Base-by-base conservation (phyloP, 2,888 invertebrate genomes). In the Chaetogeoica ovagalla region DNA sequence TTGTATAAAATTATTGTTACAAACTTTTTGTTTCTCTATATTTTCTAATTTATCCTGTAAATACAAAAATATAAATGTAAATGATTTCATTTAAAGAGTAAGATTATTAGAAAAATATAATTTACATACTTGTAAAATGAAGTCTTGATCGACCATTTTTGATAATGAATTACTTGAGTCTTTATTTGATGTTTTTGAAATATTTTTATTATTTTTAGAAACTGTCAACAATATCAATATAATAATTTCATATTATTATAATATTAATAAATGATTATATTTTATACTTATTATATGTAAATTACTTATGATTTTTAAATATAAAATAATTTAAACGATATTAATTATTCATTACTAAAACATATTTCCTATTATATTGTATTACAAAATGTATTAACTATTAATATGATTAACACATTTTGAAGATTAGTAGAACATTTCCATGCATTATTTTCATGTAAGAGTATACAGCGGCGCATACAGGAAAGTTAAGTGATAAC, bases 21-120 rank as follows among this genome's bases (percentile, higher is more conserved):
- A 39, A 52, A 79, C 79, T 23, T 63, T 79, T 71, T 71, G 52
- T 79, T 70, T 39, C 15, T 79, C 79, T 70, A 79, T 57, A 43
- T 79, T 79, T 43, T 70, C 70, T 39, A 79, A 79, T 79, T 79
- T 79, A 57, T 71, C 79, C 79, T 79, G 43, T 17, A 69, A 77
- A 48, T 57, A 55, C 2, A 43, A 48, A 37, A 74, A 2, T 21
- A 52, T 69, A 21, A 52, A 43, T 30, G 19, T n/a, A n/a, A 48
- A 23, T 17, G 13, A 48, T n/a, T 8, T 59, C 21, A 37, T 39
- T 62, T 15, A 60, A 60, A 23, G 11, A 23, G 60, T 60, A 60
- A 23, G 21, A 23, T 13, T 21, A 11, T 60, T n/a, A 62, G 17
- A 43, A 63, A 52, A 5, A 9, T 21, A 60, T 9, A 59, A 62